These are phyloP conservation scores for Ormyrus nitidulus DNA, from an alignment of 2,888 invertebrate species.

Conservation along the genomic window DNA sequence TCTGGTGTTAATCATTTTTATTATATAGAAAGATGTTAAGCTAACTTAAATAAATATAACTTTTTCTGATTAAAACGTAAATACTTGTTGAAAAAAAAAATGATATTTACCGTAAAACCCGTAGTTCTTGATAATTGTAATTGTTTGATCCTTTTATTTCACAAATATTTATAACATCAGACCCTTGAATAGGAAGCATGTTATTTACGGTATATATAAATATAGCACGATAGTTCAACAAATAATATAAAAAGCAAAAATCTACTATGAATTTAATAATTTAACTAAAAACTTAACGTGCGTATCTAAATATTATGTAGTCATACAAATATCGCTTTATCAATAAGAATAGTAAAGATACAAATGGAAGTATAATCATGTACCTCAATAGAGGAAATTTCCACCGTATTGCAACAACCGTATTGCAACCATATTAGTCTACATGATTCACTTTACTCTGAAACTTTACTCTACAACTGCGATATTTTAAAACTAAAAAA, in stretches of 20 bases:
- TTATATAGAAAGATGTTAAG: too few relatives aligned
- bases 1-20: too few relatives aligned
- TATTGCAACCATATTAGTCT: slow-evolving; percentile 37
- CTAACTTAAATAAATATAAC: too few relatives aligned
- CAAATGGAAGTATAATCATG: slow-evolving; percentile 33
- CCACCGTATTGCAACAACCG: slow-evolving; percentile 4
- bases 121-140: too few relatives aligned
- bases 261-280: slow-evolving; percentile 13
- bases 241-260: neutral
- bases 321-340: slow-evolving; percentile 20
- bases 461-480: slow-evolving; percentile 59
- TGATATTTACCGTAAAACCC: too few relatives aligned
- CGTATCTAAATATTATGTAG: slow-evolving; percentile 16
- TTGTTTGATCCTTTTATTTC: too few relatives aligned
- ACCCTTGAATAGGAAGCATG: too few relatives aligned
- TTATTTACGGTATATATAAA: neutral
- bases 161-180: too few relatives aligned
- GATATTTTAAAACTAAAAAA: slow-evolving; percentile 56
- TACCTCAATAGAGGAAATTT: slow-evolving; percentile 12
- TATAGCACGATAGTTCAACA: neutral
- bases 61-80: too few relatives aligned
- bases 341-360: slow-evolving; percentile 37
- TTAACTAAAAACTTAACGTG: slow-evolving; percentile 4
- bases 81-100: too few relatives aligned
- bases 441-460: too few relatives aligned